A percentile compares a stretch with the other conserved stretches of the same genome.
These are phyloP conservation scores for Chloromyia formosa DNA, from an alignment of 2,888 invertebrate genomes.

Conservation along the genomic window DNA sequence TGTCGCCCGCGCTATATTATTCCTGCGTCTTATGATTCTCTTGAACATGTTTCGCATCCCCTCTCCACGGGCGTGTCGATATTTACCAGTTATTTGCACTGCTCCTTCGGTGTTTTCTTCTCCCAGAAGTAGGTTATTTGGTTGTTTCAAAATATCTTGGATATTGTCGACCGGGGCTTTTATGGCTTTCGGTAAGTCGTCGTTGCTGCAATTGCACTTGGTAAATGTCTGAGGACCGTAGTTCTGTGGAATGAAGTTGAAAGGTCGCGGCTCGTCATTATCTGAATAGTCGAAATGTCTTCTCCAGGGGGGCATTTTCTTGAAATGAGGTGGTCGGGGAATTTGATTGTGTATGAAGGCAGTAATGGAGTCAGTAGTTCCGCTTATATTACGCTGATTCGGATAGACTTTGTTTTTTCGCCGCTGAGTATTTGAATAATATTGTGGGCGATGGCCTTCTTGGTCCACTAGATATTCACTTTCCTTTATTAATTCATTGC, in stretches of 20 bases:
- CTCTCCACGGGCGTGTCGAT: constrained; percentile 61
- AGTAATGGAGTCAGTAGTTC: neutral
- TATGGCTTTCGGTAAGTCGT: neutral
- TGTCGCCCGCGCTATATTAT: neutral
- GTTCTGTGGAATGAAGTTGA: constrained; percentile 61
- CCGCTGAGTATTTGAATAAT: neutral
- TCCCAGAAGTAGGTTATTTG: constrained; percentile 51
- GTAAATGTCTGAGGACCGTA: constrained; percentile 60
- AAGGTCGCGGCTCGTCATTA: constrained; percentile 58
- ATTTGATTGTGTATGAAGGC: constrained; percentile 50
- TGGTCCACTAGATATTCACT: constrained; percentile 46
- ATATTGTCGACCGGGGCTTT: constrained; percentile 57
- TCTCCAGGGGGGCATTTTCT: constrained; percentile 33
- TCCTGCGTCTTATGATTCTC: constrained; percentile 50
- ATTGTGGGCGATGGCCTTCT: constrained; percentile 41
- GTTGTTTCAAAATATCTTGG: constrained; percentile 59
- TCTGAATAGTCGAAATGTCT: constrained; percentile 47
- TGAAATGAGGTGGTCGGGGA: constrained; percentile 51
- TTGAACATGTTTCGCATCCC: constrained; percentile 60
- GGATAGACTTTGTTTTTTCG: constrained; percentile 39
- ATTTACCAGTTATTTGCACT: constrained; percentile 60
- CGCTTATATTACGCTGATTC: constrained; percentile 5
- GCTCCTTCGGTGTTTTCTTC: constrained; percentile 53
- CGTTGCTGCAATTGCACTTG: constrained; percentile 49
- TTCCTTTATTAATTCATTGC: constrained; percentile 9